phyloP scores from a whole-genome alignment of 92 coral and sea anemone genomes.

The Actinostola sp. region DNA sequence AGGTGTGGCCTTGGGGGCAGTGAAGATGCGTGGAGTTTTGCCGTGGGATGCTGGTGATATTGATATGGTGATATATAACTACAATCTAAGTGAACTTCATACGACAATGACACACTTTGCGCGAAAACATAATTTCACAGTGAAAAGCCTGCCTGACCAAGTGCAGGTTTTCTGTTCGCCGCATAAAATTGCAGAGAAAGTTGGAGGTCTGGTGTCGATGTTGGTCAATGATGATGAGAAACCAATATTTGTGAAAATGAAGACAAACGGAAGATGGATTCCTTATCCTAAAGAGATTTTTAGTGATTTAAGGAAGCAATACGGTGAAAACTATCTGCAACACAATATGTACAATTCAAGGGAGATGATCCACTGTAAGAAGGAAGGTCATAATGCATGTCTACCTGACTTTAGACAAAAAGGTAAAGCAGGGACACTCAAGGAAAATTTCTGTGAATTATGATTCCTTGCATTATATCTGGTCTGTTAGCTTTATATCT shows the following conservation, averaged over 20 bases:
- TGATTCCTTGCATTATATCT: no score
- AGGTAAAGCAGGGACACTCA: slow-evolving; percentile 35
- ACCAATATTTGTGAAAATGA: slow-evolving; percentile 37
- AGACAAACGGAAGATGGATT: slow-evolving; percentile 43
- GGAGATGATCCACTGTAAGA: slow-evolving; percentile 20
- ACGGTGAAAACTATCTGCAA: slow-evolving; percentile 30
- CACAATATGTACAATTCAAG: slow-evolving; percentile 34
- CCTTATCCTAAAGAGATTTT: slow-evolving; percentile 22
- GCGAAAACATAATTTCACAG: no score
- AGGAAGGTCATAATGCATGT: slow-evolving; percentile 58
- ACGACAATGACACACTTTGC: no score
- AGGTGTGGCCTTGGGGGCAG: slow-evolving; percentile 58
- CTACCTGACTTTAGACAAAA: slow-evolving; percentile 40
- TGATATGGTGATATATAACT: slow-evolving; percentile 7
- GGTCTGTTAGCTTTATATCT: no score
- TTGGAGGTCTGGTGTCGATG: slow-evolving; percentile 49
- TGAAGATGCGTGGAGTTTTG: slow-evolving; percentile 54
- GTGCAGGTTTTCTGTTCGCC: slow-evolving; percentile 41
- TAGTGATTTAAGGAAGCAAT: neutral
- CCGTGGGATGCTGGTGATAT: slow-evolving; percentile 79
- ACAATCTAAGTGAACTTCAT: neutral
- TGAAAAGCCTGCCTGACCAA: no score
- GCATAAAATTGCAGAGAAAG: slow-evolving; percentile 3
- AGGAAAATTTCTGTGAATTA: slow-evolving; percentile 38
- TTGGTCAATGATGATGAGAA: slow-evolving; percentile 1